Evolutionary conservation across 2,888 invertebrate genomes (phyloP).

Genomic region (Macropis europaea): DNA sequence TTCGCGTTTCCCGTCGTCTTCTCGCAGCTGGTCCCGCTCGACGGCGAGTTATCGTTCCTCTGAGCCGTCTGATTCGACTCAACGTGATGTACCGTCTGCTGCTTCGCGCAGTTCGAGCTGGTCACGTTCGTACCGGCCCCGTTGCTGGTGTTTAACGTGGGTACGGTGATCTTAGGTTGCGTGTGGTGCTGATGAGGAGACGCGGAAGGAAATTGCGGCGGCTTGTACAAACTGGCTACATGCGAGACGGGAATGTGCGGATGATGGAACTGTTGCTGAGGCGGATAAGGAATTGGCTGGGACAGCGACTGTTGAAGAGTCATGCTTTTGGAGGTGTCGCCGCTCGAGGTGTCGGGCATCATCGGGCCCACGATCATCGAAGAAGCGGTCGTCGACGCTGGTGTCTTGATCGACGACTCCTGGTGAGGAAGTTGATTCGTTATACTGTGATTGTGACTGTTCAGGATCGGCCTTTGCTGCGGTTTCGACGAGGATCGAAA

Average conservation of each 20-base stretch:
- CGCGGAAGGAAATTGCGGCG: conserved; percentile 67
- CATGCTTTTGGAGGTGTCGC: conserved; percentile 49
- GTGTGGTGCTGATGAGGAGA: conserved; percentile 54
- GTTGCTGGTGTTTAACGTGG: conserved; percentile 39
- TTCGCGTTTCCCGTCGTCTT: conserved; percentile 50
- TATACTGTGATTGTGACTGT: conserved; percentile 70
- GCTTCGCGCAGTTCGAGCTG: conserved; percentile 44
- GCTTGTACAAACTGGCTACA: conserved; percentile 71
- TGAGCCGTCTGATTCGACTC: conserved; percentile 47
- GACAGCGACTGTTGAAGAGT: conserved; percentile 54
- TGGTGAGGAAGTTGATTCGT: conserved; percentile 70
- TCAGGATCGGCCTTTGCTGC: conserved; percentile 67
- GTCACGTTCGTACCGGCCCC: conserved; percentile 4
- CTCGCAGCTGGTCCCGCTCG: conserved; percentile 54
- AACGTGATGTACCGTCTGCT: conserved; percentile 47
- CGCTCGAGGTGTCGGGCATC: conserved; percentile 41
- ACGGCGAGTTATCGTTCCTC: conserved; percentile 45
- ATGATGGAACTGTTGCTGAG: conserved; percentile 71
- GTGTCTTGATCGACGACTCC: conserved; percentile 60
- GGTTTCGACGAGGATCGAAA: conserved; percentile 73
- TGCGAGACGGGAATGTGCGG: conserved; percentile 72
- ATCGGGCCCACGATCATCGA: conserved; percentile 30
- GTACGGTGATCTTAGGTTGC: conserved; percentile 51
- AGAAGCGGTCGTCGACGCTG: conserved; percentile 36
- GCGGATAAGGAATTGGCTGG: conserved; percentile 62